Conservation (phyloP, 2,888 invertebrate genomes). For the Notodonta ziczac region DNA sequence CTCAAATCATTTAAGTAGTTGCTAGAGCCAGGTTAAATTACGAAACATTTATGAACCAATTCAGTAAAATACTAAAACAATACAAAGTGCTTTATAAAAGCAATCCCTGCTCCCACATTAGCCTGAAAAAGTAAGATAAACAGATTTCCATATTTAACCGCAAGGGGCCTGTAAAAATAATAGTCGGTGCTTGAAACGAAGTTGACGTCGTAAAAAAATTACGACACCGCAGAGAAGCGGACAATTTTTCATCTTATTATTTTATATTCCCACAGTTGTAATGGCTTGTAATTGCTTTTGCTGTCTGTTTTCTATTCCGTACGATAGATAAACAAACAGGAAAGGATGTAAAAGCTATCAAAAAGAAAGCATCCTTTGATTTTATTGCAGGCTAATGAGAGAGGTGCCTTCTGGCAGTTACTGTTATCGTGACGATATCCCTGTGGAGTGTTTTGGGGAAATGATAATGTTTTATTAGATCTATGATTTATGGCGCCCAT, state of each 20-base stretch:
- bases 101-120: not conserved
- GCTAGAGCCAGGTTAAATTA: no score
- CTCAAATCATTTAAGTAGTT: no score
- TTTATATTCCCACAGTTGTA: not conserved
- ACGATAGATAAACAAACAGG: not conserved
- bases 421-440: no score
- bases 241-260: not conserved
- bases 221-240: not conserved
- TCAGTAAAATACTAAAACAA: not conserved
- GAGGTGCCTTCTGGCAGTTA: no score
- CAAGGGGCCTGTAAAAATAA: not conserved
- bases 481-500: no score
- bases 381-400: no score
- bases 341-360: not conserved
- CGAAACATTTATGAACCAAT: not conserved
- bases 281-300: not conserved
- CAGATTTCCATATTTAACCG: not conserved
- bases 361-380: not conserved
- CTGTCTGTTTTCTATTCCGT: not conserved
- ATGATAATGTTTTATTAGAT: no score
- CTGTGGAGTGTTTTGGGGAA: no score
- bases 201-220: not conserved
- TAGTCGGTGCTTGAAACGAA: not conserved
- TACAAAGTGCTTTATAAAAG: not conserved
- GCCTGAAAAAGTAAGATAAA: slow-evolving; percentile 1